A percentile compares a stretch with the other conserved stretches of the same genome.
phyloP scores from a whole-genome alignment of 2,797 vertebrate genomes.

The Acipenser transmontanus region DNA sequence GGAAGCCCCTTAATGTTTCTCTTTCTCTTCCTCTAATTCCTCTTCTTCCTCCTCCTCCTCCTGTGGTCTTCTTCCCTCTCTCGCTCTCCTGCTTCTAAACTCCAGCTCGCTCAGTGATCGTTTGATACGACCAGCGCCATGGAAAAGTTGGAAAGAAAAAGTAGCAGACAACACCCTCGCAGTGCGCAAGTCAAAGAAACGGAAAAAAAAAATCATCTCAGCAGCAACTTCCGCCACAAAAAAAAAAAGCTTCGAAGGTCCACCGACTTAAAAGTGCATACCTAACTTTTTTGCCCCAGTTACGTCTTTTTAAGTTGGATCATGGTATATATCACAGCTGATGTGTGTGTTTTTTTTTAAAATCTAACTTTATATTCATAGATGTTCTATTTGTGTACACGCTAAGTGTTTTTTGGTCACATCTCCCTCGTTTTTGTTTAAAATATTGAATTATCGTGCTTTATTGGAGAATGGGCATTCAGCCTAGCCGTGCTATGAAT shows the following conservation, averaged over 20 bases:
- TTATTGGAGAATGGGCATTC: no score
- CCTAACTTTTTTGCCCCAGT: neutral
- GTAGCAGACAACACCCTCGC: slow-evolving; percentile 53
- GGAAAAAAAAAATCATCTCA: slow-evolving; percentile 18
- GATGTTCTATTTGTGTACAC: no score
- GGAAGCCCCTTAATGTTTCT: slow-evolving; percentile 1
- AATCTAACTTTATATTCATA: no score
- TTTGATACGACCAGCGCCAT: slow-evolving; percentile 49
- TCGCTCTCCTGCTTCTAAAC: slow-evolving; percentile 21
- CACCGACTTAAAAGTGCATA: slow-evolving; percentile 25
- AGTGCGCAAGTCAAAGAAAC: slow-evolving; percentile 54
- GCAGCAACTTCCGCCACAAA: slow-evolving; percentile 39
- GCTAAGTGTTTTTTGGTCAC: no score
- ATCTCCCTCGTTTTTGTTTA: no score
- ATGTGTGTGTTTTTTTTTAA: no score
- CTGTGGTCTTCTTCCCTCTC: slow-evolving; percentile 10
- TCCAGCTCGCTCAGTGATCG: slow-evolving; percentile 33
- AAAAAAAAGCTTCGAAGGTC: slow-evolving; percentile 29
- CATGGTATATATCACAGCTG: no score
- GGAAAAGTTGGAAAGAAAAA: slow-evolving; percentile 45
- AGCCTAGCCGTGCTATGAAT: no score
- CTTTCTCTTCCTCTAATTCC: slow-evolving; percentile 1
- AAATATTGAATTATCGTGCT: no score
- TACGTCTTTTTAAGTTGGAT: no score
- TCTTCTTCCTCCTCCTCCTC: slow-evolving; percentile 14